These are phyloP conservation scores for Ammospiza nelsoni DNA, from an alignment of 2,113 vertebrate species.

Conservation along the genomic window DNA sequence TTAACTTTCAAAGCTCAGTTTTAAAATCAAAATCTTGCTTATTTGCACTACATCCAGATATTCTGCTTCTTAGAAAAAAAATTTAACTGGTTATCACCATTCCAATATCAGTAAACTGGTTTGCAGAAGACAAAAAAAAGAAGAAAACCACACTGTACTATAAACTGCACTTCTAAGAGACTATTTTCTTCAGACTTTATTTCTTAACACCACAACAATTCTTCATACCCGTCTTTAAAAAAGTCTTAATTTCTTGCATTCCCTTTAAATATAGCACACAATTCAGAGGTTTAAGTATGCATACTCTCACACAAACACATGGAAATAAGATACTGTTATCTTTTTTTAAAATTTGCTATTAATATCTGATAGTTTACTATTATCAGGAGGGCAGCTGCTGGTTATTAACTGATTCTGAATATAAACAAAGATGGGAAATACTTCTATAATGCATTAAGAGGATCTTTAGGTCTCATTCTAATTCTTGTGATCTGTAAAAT, in stretches of 20 bases:
- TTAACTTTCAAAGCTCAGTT: not conserved
- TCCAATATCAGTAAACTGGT: not conserved
- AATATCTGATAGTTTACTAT: not conserved
- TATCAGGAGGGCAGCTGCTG: not conserved
- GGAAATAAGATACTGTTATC: not conserved
- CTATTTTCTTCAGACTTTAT: not conserved
- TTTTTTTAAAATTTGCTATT: not conserved
- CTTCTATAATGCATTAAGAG: not conserved
- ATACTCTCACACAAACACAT: not conserved
- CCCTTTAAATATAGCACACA: not conserved
- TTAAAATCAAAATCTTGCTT: not conserved
- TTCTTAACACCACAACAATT: not conserved
- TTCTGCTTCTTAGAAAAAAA: not conserved
- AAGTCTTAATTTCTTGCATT: not conserved
- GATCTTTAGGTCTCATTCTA: not conserved
- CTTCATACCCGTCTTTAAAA: not conserved
- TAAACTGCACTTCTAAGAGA: not conserved
- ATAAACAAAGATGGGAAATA: not conserved
- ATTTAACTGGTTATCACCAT: not conserved
- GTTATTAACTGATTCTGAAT: not conserved
- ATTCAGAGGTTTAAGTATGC: not conserved
- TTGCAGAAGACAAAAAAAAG: not conserved
- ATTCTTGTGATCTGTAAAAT: not conserved
- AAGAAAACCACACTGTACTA: not conserved
- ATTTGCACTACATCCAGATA: not conserved